A percentile compares a stretch with the other conserved stretches of the same genome.
Conservation (phyloP, 2,797 vertebrate species). For the Enteromius unitaeniatus region DNA sequence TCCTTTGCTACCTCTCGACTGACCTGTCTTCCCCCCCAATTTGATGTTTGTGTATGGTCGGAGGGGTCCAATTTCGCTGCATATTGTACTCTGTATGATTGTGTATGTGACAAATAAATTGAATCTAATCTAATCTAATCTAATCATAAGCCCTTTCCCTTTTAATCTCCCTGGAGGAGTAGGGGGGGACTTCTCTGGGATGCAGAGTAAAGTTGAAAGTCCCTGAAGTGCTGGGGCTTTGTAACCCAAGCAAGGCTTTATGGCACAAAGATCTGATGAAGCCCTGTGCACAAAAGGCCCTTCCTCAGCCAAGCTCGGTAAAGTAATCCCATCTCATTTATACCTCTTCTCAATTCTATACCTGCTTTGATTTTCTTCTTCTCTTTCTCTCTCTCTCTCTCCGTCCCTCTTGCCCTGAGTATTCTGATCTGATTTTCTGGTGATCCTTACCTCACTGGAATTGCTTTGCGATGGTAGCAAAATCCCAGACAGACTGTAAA, state of each 20-base stretch:
- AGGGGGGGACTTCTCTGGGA: conserved; percentile 51
- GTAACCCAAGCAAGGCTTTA: conserved; percentile 55
- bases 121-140: too few species aligned
- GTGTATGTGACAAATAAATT: too few species aligned
- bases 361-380: conserved; percentile 56
- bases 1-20: too few species aligned
- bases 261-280: conserved; percentile 61
- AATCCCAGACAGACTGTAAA: conserved; percentile 20
- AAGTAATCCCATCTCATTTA: conserved; percentile 63
- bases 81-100: too few species aligned
- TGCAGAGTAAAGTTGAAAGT: conserved; percentile 60
- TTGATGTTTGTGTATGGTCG: too few species aligned
- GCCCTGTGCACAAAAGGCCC: conserved; percentile 42
- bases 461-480: conserved; percentile 25
- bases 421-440: conserved; percentile 55
- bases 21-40: too few species aligned
- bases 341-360: conserved; percentile 56
- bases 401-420: conserved; percentile 18
- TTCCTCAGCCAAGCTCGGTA: conserved; percentile 49
- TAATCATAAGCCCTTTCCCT: conserved; percentile 28
- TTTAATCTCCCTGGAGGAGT: conserved; percentile 36
- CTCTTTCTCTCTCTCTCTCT: conserved; percentile 19
- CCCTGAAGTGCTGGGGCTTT: conserved; percentile 57
- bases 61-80: too few species aligned
- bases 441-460: conserved; percentile 42